These are phyloP conservation scores for Mesopsocus fuscifrons DNA, from an alignment of 2,888 invertebrate species.

Conservation along the genomic window DNA sequence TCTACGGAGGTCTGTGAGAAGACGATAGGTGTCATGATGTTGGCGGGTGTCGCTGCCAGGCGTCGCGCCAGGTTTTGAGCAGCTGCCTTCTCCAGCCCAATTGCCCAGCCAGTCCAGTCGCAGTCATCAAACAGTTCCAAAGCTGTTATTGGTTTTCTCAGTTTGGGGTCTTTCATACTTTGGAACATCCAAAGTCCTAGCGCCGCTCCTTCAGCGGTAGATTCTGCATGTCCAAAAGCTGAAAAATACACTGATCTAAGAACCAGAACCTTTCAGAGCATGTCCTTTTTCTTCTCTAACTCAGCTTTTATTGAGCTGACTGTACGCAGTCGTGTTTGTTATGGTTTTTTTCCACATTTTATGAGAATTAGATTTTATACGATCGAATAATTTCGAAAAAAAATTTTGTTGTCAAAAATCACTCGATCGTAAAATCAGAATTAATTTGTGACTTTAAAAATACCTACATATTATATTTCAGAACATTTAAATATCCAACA, in stretches of 20 bases:
- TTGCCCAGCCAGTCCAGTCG: slow-evolving; percentile 48
- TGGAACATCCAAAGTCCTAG: slow-evolving; percentile 51
- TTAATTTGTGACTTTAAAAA: too few relatives aligned
- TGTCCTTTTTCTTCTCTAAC: too few relatives aligned
- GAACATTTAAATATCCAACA: too few relatives aligned
- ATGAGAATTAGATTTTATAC: too few relatives aligned
- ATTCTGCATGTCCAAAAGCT: slow-evolving; percentile 49
- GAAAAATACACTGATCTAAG: not conserved
- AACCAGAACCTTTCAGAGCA: slow-evolving; percentile 28
- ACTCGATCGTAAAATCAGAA: too few relatives aligned
- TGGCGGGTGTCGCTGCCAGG: slow-evolving; percentile 64
- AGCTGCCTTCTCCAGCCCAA: slow-evolving; percentile 50
- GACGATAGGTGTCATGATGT: slow-evolving; percentile 54
- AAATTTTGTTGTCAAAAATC: too few relatives aligned
- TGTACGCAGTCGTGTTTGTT: too few relatives aligned
- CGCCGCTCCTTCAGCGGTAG: slow-evolving; percentile 57
- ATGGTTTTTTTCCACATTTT: too few relatives aligned
- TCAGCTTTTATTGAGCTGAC: too few relatives aligned
- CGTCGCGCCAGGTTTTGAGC: slow-evolving; percentile 61
- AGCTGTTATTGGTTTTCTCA: slow-evolving; percentile 24
- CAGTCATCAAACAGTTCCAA: slow-evolving; percentile 41
- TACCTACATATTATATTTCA: too few relatives aligned
- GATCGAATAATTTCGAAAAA: too few relatives aligned
- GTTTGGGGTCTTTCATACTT: slow-evolving; percentile 34
- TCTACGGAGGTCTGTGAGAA: slow-evolving; percentile 52